Base-by-base conservation (phyloP, 2,797 vertebrate genomes). In the Cyclura pinguis region DNA sequence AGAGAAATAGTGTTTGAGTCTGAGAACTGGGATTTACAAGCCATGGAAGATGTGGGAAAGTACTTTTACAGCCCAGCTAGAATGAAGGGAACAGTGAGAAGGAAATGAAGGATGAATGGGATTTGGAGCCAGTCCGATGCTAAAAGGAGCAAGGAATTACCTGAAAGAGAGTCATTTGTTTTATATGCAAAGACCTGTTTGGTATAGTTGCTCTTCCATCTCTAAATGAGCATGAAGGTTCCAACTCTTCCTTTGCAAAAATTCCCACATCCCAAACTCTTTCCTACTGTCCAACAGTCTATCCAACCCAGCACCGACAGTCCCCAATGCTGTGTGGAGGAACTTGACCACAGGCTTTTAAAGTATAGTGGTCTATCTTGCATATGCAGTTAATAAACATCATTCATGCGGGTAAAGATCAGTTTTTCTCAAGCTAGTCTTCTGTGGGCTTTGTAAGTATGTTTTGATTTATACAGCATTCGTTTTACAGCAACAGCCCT, bases 261-360 rank as follows among this genome's bases (percentile, higher is more conserved):
- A 18, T 14, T 27, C 20, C 89, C 42, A 57, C 78, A 29, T 22
- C 47, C 10, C 55, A 18, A 72, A 74, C n/a, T 77, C 92, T 18
- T 90, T 82, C 4, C 42, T 47, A 47, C 42, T 47, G 42, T 4
- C 42, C 42, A 47, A 47, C 42, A 47, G 42, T 47, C 50, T 12
- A 18, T 9, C n/a, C 52, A 55, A 88, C 10, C 50, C 24, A 57
- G 2, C 67, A 73, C 7, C 42, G 4, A 57, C 80, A 55, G 20
- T 32, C 35, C 22, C 16, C 29, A 0, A 1, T 1, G 0, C 59
- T 77, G 9, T 0, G 0, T 14, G 2, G 69, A 20, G n/a, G 35
- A n/a, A 29, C 52, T 35, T 88, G 78, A 85, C 38, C 52, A 42
- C n/a, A 83, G 50, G 35, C 32, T 42, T 82, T 80, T 67, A 72